These are phyloP conservation scores for Macrotrachela quadricornifera DNA, from an alignment of 1,140 invertebrate species.

Conservation along the genomic window DNA sequence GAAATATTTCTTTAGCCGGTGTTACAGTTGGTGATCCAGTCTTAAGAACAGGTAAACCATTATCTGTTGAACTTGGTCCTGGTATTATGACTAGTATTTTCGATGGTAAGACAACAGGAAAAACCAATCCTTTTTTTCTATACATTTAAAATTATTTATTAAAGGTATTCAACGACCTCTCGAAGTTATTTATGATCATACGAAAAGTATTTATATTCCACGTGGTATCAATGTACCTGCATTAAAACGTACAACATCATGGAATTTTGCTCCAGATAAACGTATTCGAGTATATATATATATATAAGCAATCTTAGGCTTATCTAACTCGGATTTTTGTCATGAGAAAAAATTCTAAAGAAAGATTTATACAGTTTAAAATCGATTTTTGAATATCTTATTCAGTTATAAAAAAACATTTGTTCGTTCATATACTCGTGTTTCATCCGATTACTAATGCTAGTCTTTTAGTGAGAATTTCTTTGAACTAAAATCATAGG, in stretches of 20 bases:
- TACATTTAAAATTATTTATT: not conserved
- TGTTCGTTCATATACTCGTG: no score
- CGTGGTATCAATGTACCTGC: constrained; percentile 87
- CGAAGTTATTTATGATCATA: constrained; percentile 79
- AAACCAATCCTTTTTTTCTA: not conserved
- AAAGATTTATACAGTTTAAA: no score
- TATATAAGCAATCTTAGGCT: no score
- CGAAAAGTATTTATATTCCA: constrained; percentile 91
- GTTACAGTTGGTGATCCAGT: constrained; percentile 98
- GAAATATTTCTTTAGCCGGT: constrained; percentile 40
- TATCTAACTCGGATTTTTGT: no score
- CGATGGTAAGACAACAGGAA: constrained; percentile 44
- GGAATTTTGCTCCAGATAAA: constrained; percentile 70
- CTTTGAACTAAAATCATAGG: no score
- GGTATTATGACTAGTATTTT: constrained; percentile 98
- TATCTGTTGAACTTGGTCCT: constrained; percentile 94
- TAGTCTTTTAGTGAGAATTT: no score
- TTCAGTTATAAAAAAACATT: no score
- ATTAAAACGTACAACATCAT: constrained; percentile 53
- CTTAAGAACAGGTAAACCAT: constrained; percentile 80
- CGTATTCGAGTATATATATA: constrained; percentile 67
- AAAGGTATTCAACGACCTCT: constrained; percentile 74
- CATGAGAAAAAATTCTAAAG: no score
- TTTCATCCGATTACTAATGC: no score
- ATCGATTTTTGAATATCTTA: no score